Conservation (phyloP, 2,113 vertebrate species). For the Nycticryphes semicollaris region DNA sequence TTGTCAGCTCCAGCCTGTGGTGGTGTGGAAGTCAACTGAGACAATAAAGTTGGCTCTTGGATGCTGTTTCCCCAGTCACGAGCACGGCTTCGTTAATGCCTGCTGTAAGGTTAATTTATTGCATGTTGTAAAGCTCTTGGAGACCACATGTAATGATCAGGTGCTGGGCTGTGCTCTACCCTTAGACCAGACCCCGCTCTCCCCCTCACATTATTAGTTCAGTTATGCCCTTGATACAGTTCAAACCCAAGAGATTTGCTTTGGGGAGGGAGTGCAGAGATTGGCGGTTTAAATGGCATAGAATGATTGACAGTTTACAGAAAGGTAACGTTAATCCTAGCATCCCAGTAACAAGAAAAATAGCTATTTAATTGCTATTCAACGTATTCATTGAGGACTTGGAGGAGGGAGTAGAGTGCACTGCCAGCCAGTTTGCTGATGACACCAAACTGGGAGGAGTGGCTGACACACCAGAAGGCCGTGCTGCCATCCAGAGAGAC, state of each 20-base stretch:
- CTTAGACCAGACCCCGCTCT: background rate
- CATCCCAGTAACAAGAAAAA: background rate
- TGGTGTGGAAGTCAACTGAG: background rate
- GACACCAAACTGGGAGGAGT: no score
- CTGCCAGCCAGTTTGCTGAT: no score
- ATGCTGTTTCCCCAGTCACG: background rate
- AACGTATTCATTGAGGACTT: no score
- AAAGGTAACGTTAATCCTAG: background rate
- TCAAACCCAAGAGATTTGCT: background rate
- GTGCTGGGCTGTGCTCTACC: background rate
- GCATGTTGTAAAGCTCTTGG: background rate
- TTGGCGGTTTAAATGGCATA: background rate
- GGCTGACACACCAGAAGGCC: no score
- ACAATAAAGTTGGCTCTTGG: background rate
- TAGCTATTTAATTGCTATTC: rapidly evolving
- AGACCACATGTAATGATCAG: background rate
- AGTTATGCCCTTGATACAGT: background rate
- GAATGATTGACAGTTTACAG: background rate
- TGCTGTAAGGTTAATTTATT: background rate
- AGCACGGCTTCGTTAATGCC: background rate
- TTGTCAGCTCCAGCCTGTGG: background rate
- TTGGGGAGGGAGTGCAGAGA: background rate
- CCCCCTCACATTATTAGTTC: background rate
- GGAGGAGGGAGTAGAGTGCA: no score
- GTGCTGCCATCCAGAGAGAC: no score